Base-by-base conservation (phyloP, 2,888 invertebrate species). In the Stratiomys singularior region DNA sequence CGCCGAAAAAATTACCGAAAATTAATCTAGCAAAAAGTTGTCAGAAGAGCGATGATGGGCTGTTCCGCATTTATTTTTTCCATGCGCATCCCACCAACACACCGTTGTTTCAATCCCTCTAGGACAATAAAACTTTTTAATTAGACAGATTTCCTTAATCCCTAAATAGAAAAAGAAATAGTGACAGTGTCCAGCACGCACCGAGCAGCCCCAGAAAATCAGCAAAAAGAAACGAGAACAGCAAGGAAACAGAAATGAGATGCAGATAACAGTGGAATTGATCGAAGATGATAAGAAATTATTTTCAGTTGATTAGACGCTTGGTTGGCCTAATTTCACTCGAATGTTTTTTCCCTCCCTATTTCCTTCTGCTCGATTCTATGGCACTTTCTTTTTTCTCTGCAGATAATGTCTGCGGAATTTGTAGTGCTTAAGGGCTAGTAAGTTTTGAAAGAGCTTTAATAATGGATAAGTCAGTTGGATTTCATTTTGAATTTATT, bases 101-200 rank as follows among this genome's bases (percentile, higher is more conserved):
- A 7, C 25, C 23, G 3, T 60, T 5, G 2, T 28, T 27, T 30
- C 64, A 64, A 25, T 23, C 64, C 28, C 28, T 15, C 64, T 37
- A 25, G 25, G 71, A 46, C 46, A 71, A 71, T 71, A 71, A 71
- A 71, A 71, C 71, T 71, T 47, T 71, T 71, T 71, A 71, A 46
- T 71, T 71, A 71, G 71, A 47, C 71, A 23, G 71, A 46, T 71
- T 47, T 52, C 15, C 47, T 23, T 71, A 52, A 71, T 52, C n/a
- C 52, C 18, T 13, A 21, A 18, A 30, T 30, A 44, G 30, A 67
- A 44, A 18, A 18, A 67, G 28, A 27, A 27, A 15, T 15, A 60
- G 23, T 13, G 58, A 60, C 58, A 60, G 13, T 23, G 23, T 60
- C 58, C 58, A 21, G 58, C 4, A 3, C 0, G n/a, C n/a, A n/a